Base-by-base conservation (phyloP, 2,797 vertebrate genomes). In the Sebastes umbrosus region DNA sequence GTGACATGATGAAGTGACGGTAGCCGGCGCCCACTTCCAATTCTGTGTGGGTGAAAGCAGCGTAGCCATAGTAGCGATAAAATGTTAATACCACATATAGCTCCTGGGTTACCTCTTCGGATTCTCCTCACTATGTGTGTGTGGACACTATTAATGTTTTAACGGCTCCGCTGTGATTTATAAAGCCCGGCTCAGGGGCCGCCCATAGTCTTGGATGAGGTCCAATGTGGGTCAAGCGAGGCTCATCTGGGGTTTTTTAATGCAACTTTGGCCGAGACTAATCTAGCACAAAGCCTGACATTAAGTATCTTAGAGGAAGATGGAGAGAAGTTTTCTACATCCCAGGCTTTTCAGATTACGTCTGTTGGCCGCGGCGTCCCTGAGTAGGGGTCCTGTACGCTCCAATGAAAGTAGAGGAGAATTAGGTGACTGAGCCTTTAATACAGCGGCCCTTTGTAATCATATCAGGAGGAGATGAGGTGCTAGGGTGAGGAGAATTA, bases 181-280 rank as follows among this genome's bases (percentile, higher is more conserved):
- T 89, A 88, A 91, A 88, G 84, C 77, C 79, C 32, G 60, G 84
- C 80, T 92, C 84, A 84, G 24, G 43, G 86, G 77, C 73, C 29
- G 80, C 88, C 88, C 87, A 62, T 73, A 74, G 88, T 87, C 84
- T 91, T 93, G 91, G 92, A 91, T 87, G 69, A 84, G 84, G 88
- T 90, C 90, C 92, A 93, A 95, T 94, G 93, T 95, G 94, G 94
- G 94, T 96, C 95, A 95, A 89, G 84, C 80, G 54, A 90, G 83
- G 91, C 92, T 95, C 94, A 95, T 93, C 90, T 69, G 85, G 76
- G 76, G 34, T 84, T 91, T 86, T 89, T 92, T 92, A 93, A 94
- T 94, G 77, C 88, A 94, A 94, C 90, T 92, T 92, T 91, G 85
- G 90, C 90, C 75, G 75, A 93, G 94, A 94, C 90, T 95, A 95